Percentiles rank a stretch among this genome's conserved stretches.
Evolutionary conservation across 2,888 invertebrate genomes (phyloP).

Genomic region (Pollenia amentaria): DNA sequence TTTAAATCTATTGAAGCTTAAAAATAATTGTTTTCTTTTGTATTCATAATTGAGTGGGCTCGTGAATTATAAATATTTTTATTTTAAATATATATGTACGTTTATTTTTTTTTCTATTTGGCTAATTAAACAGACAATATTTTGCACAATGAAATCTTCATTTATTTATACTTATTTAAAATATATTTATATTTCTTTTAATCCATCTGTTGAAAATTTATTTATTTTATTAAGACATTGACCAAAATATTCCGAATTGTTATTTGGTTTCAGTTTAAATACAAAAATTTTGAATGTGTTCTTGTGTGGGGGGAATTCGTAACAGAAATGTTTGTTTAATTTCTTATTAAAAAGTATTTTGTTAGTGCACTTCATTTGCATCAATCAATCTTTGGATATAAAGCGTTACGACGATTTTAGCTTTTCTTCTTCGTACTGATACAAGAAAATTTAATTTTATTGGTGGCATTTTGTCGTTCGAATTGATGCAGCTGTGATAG

Average conservation of each 20-base stretch:
- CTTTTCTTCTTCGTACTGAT: conserved; percentile 12
- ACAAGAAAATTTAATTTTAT: conserved; percentile 19
- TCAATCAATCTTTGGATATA: conserved; percentile 76
- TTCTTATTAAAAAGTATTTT: conserved; percentile 66
- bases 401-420: conserved; percentile 67
- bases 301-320: neutral
- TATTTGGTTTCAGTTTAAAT: conserved; percentile 24
- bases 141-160: conserved; percentile 35
- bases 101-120: conserved; percentile 50
- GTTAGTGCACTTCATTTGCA: conserved; percentile 75
- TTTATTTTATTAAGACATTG: conserved; percentile 60
- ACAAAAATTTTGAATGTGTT: neutral
- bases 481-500: conserved; percentile 72
- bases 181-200: conserved; percentile 29
- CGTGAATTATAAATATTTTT: conserved; percentile 20
- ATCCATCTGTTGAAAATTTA: conserved; percentile 52
- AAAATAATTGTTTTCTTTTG: neutral
- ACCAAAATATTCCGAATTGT: conserved; percentile 59
- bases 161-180: conserved; percentile 36
- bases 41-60: conserved; percentile 58
- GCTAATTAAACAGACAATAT: conserved; percentile 51
- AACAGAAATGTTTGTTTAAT: conserved; percentile 31
- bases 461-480: conserved; percentile 53
- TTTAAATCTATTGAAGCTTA: conserved; percentile 35
- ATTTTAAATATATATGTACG: conserved; percentile 31